Conservation (phyloP, 1,140 invertebrate genomes). For the Coelopa frigida region DNA sequence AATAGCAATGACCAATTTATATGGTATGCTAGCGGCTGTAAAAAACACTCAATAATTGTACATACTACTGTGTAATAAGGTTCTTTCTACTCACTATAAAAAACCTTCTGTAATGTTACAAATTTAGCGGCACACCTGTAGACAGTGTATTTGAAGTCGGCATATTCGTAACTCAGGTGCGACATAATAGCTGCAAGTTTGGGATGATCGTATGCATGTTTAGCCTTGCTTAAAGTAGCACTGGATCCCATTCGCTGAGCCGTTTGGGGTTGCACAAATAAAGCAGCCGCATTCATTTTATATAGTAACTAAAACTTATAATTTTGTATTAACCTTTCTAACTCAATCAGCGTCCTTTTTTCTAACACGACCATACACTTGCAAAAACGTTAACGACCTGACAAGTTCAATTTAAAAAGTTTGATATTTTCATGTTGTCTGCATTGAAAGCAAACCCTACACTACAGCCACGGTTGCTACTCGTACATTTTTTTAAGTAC, state of each 20-base stretch:
- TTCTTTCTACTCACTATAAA: conserved; percentile 32
- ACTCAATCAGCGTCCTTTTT: too few relatives aligned
- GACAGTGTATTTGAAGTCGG: conserved; percentile 37
- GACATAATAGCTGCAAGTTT: conserved; percentile 27
- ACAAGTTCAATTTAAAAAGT: too few relatives aligned
- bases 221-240: neutral
- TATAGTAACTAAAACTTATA: too few relatives aligned
- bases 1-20: conserved; percentile 32
- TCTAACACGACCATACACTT: too few relatives aligned
- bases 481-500: too few relatives aligned
- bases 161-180: conserved; percentile 26
- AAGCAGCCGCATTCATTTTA: conserved; percentile 3
- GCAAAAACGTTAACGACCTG: too few relatives aligned
- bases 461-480: too few relatives aligned
- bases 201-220: too few relatives aligned
- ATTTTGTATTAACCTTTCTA: too few relatives aligned
- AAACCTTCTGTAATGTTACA: conserved; percentile 30
- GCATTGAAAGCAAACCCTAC: too few relatives aligned
- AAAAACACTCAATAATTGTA: neutral
- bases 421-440: too few relatives aligned
- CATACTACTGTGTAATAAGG: neutral
- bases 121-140: conserved; percentile 41
- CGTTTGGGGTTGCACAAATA: conserved; percentile 8
- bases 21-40: conserved; percentile 34
- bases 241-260: neutral